Evolutionary conservation across 2,797 vertebrate genomes (phyloP).

Genomic region (Phataginus tricuspis): DNA sequence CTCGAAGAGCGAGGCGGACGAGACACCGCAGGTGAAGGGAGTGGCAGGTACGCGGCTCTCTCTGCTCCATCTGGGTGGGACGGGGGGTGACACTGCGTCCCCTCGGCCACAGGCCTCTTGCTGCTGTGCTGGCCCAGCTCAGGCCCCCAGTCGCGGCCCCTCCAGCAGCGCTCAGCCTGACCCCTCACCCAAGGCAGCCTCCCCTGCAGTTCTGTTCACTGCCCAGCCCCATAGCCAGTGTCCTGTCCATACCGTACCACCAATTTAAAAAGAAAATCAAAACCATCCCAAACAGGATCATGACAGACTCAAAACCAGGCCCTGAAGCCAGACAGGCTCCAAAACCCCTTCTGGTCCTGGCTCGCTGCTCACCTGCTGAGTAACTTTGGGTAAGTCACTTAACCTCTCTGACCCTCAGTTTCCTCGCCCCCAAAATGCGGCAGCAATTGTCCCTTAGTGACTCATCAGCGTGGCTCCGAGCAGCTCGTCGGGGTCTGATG

Average conservation of each 20-base stretch:
- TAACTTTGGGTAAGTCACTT: background rate
- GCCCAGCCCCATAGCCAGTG: background rate
- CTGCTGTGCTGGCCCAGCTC: background rate
- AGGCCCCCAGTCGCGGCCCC: rapidly evolving
- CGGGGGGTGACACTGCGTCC: background rate
- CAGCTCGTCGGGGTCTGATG: too few species aligned
- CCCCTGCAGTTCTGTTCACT: rapidly evolving
- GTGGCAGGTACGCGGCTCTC: rapidly evolving
- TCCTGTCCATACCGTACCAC: background rate
- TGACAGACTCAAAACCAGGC: background rate
- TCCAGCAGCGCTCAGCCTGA: too few species aligned
- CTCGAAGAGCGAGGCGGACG: background rate
- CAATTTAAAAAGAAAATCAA: background rate
- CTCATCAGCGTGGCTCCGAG: too few species aligned
- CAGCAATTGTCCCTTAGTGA: too few species aligned
- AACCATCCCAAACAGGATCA: background rate
- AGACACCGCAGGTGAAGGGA: background rate
- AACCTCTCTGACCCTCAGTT: background rate
- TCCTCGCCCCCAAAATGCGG: background rate
- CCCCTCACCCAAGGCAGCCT: background rate
- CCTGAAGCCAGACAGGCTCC: background rate
- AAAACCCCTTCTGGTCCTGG: background rate
- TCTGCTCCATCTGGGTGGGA: rapidly evolving
- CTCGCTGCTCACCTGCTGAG: background rate
- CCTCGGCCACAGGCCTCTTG: rapidly evolving